Evolutionary conservation across 2,888 invertebrate genomes (phyloP), one percentile per base, ranked within the genome.

Genomic region (Thumatha senex): DNA sequence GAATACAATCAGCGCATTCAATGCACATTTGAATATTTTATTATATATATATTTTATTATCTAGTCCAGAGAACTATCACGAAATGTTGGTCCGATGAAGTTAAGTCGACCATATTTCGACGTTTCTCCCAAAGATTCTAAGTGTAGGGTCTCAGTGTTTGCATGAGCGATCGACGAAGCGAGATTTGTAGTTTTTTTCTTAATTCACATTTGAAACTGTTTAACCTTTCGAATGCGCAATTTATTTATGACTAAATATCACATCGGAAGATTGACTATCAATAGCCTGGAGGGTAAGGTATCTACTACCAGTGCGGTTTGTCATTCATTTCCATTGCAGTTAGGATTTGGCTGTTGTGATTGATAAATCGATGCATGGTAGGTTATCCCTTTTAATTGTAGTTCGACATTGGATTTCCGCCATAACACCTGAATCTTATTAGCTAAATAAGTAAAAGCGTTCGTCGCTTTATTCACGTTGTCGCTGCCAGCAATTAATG

Each of bases 41-140:
- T 29, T 45, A 33, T 13, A 39, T 29, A 34, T 42, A 48, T 46
- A 56, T 58, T 67, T 62, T 69, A 10, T 31, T 10, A 72, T 72
- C 74, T 76, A 76, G 57, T 70, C 74, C 74, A 72, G 74, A 74
- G 71, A 74, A 78, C 62, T 81, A 83, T 83, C 84, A 81, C 82
- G 80, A 75, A 76, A 78, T 73, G 72, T 86, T 85, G 88, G 86
- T 87, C 86, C 86, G 78, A 76, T 82, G 78, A 77, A 73, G 71
- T 24, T 13, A 24, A 73, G 68, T 76, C 76, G 51, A 76, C 78
- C 80, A 76, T 76, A 75, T 75, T 76, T 71, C 77, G 74, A 75
- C 71, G 61, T 69, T 71, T 58, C 63, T 63, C 48, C 42, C 36
- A 29, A 36, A 35, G 18, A 24, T 24, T 40, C 11, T 40, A 41